Conservation (phyloP, 92 coral and sea anemone species). For the Siderastrea radians region DNA sequence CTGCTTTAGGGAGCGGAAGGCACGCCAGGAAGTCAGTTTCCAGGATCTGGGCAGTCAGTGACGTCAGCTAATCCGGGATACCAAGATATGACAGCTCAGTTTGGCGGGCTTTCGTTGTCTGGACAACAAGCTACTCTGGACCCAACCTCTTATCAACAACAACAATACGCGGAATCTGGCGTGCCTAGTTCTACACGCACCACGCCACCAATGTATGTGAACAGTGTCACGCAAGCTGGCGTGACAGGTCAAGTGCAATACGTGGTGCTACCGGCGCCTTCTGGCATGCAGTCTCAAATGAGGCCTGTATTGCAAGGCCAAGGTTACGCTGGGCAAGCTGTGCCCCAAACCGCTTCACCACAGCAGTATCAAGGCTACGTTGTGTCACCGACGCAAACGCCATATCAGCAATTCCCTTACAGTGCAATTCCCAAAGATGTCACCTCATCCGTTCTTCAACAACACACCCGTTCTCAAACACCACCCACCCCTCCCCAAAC, state of each 20-base stretch:
- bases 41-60: slow-evolving; percentile 56
- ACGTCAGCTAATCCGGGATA: slow-evolving; percentile 70
- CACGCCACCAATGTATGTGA: slow-evolving; percentile 80
- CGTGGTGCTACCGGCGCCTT: slow-evolving; percentile 82
- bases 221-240: slow-evolving; percentile 88
- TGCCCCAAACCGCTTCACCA: slow-evolving; percentile 59
- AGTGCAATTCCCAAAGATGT: slow-evolving; percentile 43
- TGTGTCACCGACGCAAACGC: slow-evolving; percentile 55
- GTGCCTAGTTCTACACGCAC: slow-evolving; percentile 77
- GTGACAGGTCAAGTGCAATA: slow-evolving; percentile 90
- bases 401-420: slow-evolving; percentile 62
- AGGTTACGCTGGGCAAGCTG: slow-evolving; percentile 64
- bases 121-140: slow-evolving; percentile 81
- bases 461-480: slow-evolving; percentile 89
- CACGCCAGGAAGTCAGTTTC: slow-evolving; percentile 67
- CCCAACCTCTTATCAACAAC: slow-evolving; percentile 47
- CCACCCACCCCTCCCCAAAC: slow-evolving; percentile 97
- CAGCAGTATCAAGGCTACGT: slow-evolving; percentile 73
- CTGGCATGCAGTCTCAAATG: slow-evolving; percentile 73
- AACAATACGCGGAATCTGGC: slow-evolving; percentile 81
- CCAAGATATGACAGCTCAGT: slow-evolving; percentile 86
- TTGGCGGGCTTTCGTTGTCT: slow-evolving; percentile 81
- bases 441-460: slow-evolving; percentile 72
- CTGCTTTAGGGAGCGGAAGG: slow-evolving; percentile 73
- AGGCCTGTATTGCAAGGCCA: slow-evolving; percentile 62